Conservation (phyloP, 1,140 invertebrate species). For the Pseudomyrmex flavicornis region DNA sequence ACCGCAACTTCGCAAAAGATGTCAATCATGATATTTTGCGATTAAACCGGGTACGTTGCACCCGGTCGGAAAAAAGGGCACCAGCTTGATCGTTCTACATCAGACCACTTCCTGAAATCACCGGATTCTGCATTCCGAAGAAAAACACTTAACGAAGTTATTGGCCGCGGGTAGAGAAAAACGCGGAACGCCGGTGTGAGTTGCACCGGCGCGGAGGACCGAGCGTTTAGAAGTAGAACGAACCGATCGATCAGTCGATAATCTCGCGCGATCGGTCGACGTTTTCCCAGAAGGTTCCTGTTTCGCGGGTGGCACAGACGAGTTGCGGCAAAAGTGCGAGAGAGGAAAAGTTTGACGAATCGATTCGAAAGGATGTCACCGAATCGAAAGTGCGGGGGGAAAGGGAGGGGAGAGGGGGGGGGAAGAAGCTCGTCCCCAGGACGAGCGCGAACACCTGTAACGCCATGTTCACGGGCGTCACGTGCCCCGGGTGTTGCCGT, state of each 20-base stretch:
- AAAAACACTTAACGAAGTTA: constrained; percentile 64
- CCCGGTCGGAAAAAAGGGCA: background rate
- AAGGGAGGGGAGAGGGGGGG: too few relatives aligned
- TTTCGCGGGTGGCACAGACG: constrained; percentile 75
- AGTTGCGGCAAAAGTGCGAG: constrained; percentile 63
- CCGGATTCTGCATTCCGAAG: constrained; percentile 39
- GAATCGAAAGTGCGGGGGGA: constrained; percentile 33
- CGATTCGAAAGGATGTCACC: constrained; percentile 65
- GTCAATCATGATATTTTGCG: background rate
- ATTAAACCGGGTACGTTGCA: constrained; percentile 11
- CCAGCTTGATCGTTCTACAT: constrained; percentile 34
- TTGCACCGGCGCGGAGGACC: constrained; percentile 2
- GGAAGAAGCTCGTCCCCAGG: background rate
- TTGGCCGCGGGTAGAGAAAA: constrained; percentile 51
- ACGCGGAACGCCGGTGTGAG: background rate
- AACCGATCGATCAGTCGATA: constrained; percentile 7
- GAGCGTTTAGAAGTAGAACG: constrained; percentile 23
- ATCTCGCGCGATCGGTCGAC: constrained; percentile 62
- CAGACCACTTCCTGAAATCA: constrained; percentile 31
- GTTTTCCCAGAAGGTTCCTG: constrained; percentile 78
- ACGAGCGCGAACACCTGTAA: constrained; percentile 81
- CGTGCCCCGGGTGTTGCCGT: constrained; percentile 82
- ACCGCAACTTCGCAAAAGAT: background rate
- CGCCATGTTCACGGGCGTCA: constrained; percentile 76
- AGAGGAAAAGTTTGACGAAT: constrained; percentile 71